Conservation (phyloP, 2,888 invertebrate genomes). For the Andrena flavipes region DNA sequence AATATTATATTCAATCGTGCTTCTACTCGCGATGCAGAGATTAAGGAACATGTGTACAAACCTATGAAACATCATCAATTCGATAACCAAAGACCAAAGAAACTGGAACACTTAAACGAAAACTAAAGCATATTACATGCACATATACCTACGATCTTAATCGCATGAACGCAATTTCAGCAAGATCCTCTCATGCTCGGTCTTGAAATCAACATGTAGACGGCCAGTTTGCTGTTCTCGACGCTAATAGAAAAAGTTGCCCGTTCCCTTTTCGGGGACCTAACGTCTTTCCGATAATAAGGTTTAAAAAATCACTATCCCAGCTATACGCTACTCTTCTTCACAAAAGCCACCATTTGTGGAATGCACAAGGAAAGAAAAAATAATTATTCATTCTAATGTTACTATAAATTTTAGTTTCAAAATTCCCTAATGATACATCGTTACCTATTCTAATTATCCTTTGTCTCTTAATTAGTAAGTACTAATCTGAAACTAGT, state of each 20-base stretch:
- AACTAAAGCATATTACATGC: no score
- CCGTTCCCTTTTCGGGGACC: conserved; percentile 48
- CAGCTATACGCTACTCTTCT: conserved; percentile 8
- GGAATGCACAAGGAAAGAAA: not conserved
- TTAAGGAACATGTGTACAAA: not conserved
- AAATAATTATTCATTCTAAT: no score
- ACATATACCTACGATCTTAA: conserved; percentile 29
- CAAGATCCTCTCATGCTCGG: not conserved
- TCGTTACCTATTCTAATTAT: no score
- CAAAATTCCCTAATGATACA: no score
- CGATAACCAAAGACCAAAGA: not conserved
- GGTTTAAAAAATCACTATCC: conserved; percentile 62
- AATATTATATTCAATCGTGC: no score
- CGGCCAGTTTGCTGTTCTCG: conserved; percentile 27
- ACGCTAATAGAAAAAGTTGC: conserved; percentile 63
- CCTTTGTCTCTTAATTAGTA: no score
- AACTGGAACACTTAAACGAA: not conserved
- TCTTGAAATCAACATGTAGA: conserved; percentile 16
- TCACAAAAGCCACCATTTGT: not conserved
- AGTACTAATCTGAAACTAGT: no score
- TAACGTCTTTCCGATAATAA: conserved; percentile 73
- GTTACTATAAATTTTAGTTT: no score
- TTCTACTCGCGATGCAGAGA: not conserved
- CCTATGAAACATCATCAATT: not conserved
- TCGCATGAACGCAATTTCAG: conserved; percentile 43